Evolutionary conservation across 2,113 vertebrate species (phyloP), one percentile per base, ranked within the genome.

Genomic region (Phrynosoma platyrhinos): DNA sequence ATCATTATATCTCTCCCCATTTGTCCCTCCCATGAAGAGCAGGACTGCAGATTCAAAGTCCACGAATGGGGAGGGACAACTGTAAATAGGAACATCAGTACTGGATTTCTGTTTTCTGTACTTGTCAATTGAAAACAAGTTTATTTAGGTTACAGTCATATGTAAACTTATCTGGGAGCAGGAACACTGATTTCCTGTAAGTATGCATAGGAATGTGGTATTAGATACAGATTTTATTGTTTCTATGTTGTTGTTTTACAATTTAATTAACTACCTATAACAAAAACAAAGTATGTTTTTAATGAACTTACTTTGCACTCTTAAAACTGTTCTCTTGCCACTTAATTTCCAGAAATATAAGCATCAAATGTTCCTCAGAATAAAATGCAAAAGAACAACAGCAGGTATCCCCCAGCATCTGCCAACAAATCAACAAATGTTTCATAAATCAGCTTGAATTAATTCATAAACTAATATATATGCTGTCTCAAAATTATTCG

Each of bases 311-410:
- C 98, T 97, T 96, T 76, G 93, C 42, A 55, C 87, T 89, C 78
- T 89, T 95, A 83, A 94, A 83, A n/a, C 79, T 86, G 36, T 91
- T 94, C 72, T 98, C 97, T 66, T 95, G 95, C 98, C 98, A 99
- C 4, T 92, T 96, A 86, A 99, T 93, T 94, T 97, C 93, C 92
- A 99, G 93, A 94, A 97, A 98, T 6, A 97, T 97, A 88, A 98
- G 87, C 62, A 97, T 84, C 79, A 99, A 95, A 69, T 94, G 93
- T 18, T 97, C 94, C 0, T 91, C 98, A 91, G 95, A 96, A 90
- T 96, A 98, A 96, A 98, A 99, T 27, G 97, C 90, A 94, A 99
- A 98, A 0, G 96, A 97, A 79, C 97, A 98, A 47, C 99, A 94
- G 93, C 98, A 98, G 89, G 96, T 95, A 83, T 99, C 98, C 62